A percentile compares a stretch with the other conserved stretches of the same genome.
Conservation (phyloP, 2,797 vertebrate species). For the Myotis daubentonii region DNA sequence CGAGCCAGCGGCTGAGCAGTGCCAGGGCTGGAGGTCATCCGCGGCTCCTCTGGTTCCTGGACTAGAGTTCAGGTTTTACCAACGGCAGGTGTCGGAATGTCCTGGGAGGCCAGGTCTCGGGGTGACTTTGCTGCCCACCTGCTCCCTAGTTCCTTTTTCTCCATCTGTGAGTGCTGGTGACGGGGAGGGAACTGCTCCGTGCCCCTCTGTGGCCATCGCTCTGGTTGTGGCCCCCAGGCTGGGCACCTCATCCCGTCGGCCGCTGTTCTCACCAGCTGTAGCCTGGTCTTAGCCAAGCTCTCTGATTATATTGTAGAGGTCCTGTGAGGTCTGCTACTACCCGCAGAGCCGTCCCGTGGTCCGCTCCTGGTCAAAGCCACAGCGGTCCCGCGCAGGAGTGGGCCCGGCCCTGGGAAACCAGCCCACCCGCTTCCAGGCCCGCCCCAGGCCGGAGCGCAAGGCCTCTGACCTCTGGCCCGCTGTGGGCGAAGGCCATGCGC, state of each 20-base stretch:
- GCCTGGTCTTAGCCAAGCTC: neutral
- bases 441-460: neutral
- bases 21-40: accelerated
- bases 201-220: neutral
- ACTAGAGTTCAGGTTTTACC: accelerated
- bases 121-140: neutral
- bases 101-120: neutral
- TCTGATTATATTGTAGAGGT: neutral
- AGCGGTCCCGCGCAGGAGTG: accelerated
- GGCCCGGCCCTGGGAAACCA: neutral
- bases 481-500: accelerated
- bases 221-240: neutral
- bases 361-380: neutral
- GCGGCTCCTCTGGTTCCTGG: no score
- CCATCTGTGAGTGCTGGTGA: neutral
- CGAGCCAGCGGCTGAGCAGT: accelerated
- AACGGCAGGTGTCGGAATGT: neutral
- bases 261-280: neutral
- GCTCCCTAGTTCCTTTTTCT: no score
- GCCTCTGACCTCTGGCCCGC: accelerated
- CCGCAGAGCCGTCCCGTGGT: neutral
- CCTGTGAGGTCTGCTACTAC: neutral
- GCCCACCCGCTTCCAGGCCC: accelerated
- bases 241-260: neutral
- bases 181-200: accelerated